phyloP scores from a whole-genome alignment of 2,888 invertebrate genomes.

The Acleris cristana region DNA sequence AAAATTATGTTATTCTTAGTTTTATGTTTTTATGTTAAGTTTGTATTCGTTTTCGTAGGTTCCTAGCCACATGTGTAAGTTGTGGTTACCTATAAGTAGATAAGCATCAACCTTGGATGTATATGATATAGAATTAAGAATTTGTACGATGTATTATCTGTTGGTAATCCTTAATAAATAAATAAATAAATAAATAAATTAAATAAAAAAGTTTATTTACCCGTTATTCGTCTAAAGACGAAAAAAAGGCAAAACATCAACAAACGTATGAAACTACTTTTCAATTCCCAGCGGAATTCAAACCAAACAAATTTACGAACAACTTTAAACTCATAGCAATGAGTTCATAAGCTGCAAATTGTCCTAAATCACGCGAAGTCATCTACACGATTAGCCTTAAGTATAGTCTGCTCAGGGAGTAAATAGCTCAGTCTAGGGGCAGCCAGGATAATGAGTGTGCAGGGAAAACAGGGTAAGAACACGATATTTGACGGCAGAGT shows the following conservation, averaged over 20 bases:
- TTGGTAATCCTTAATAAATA: no score
- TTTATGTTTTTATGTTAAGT: no score
- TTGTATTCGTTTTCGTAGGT: no score
- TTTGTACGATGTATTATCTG: no score
- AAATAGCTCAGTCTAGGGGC: constrained; percentile 31
- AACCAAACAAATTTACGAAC: constrained; percentile 1
- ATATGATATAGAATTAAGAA: no score
- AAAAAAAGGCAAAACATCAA: neutral
- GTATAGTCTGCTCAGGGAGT: constrained; percentile 22
- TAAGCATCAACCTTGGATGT: no score
- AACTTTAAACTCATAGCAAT: constrained; percentile 20
- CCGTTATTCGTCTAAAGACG: neutral
- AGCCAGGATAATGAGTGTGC: constrained; percentile 29
- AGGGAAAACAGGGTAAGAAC: constrained; percentile 17
- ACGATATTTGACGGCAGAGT: constrained; percentile 2
- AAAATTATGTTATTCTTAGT: no score
- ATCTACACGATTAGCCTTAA: constrained; percentile 28
- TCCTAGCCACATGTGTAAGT: no score
- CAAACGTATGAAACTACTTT: neutral
- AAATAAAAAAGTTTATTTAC: neutral
- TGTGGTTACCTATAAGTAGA: no score
- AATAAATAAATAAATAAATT: no score
- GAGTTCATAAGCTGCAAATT: constrained; percentile 32
- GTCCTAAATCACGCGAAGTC: constrained; percentile 28
- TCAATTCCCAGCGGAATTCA: neutral